Conservation (phyloP, 2,113 vertebrate species). For the Origma solitaria region DNA sequence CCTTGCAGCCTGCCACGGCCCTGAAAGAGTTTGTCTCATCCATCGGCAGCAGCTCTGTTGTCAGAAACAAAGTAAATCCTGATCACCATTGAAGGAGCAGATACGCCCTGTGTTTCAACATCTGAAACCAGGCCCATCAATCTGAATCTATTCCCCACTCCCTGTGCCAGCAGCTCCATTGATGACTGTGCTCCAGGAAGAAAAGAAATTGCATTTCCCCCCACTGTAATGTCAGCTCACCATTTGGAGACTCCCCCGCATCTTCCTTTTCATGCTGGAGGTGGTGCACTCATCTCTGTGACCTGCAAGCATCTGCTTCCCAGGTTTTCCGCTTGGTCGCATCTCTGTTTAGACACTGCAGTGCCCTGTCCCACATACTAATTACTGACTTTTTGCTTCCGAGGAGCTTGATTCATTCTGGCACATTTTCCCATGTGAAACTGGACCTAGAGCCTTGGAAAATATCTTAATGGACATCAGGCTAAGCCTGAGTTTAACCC, state of each 20-base stretch:
- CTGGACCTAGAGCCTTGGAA: constrained; percentile 70
- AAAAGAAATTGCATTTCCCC: constrained; percentile 50
- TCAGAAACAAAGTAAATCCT: constrained; percentile 27
- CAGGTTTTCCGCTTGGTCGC: constrained; percentile 73
- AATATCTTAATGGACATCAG: constrained; percentile 70
- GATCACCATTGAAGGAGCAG: not conserved
- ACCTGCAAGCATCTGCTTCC: constrained; percentile 64
- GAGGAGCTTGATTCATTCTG: constrained; percentile 73
- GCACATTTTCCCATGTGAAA: constrained; percentile 81
- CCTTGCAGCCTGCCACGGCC: not conserved
- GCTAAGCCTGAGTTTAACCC: constrained; percentile 56
- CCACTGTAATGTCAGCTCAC: constrained; percentile 5
- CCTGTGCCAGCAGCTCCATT: constrained; percentile 28
- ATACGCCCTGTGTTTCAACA: constrained; percentile 29
- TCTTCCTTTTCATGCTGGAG: constrained; percentile 45
- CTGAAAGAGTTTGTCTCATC: not conserved
- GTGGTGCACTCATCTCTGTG: constrained; percentile 43
- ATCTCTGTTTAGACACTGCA: constrained; percentile 70
- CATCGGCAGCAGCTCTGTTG: not conserved
- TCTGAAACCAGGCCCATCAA: constrained; percentile 35
- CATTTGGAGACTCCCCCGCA: constrained; percentile 20
- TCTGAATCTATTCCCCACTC: constrained; percentile 8
- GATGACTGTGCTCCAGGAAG: constrained; percentile 28
- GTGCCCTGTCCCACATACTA: constrained; percentile 76
- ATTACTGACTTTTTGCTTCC: constrained; percentile 79